Evolutionary conservation across 2,113 vertebrate genomes (phyloP).

Genomic region (Hyaena hyaena): DNA sequence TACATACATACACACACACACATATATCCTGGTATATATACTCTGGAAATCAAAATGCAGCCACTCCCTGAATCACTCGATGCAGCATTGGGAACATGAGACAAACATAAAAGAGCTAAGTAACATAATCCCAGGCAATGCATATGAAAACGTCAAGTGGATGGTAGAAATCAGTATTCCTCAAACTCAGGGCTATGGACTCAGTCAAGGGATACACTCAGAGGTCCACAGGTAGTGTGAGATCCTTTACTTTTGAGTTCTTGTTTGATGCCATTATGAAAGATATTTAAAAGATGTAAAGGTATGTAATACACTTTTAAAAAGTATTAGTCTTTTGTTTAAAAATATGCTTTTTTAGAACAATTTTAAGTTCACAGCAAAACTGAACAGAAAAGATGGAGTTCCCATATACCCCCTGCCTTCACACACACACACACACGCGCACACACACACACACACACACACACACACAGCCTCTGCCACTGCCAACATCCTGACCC

Average conservation of each 20-base stretch:
- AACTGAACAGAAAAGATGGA: too few species aligned
- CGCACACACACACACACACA: too few species aligned
- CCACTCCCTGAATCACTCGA: neutral
- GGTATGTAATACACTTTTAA: neutral
- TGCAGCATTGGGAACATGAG: neutral
- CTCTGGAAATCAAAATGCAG: neutral
- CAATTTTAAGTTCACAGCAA: neutral
- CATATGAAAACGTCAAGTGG: slow-evolving; percentile 20
- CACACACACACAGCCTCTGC: too few species aligned
- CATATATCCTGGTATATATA: neutral
- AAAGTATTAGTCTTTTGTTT: neutral
- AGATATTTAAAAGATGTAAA: neutral
- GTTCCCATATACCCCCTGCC: too few species aligned
- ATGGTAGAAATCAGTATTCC: neutral
- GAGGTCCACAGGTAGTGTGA: neutral
- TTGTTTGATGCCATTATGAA: slow-evolving; percentile 34
- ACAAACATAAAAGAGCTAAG: neutral
- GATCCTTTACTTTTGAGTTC: neutral
- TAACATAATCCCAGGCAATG: neutral
- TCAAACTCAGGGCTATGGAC: neutral
- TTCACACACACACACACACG: too few species aligned
- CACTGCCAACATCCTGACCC: too few species aligned
- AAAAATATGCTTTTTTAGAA: neutral
- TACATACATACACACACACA: too few species aligned
- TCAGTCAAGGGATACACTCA: neutral